Percentiles rank a stretch among this genome's conserved stretches.
These are phyloP conservation scores for Tiphia femorata DNA, from an alignment of 2,888 invertebrate genomes.

Conservation along the genomic window DNA sequence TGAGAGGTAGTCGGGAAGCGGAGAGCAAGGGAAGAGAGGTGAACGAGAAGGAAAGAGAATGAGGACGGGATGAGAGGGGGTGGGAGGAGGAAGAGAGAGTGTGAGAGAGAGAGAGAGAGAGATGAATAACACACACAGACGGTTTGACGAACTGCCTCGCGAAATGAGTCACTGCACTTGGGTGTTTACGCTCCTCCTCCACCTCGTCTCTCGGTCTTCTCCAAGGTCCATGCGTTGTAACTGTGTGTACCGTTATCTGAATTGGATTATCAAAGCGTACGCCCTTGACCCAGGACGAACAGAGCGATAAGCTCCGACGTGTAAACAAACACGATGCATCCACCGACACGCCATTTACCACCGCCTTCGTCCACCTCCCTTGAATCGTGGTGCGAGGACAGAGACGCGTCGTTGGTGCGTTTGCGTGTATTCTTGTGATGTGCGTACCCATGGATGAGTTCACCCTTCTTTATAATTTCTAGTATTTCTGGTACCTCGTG, in stretches of 20 bases:
- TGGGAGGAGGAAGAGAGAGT: not conserved
- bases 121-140: slow-evolving; percentile 14
- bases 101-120: not conserved
- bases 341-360: too few relatives aligned
- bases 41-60: slow-evolving; percentile 13
- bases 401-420: slow-evolving; percentile 3
- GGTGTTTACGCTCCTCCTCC: slow-evolving; percentile 6
- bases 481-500: too few relatives aligned
- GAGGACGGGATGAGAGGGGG: not conserved
- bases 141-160: slow-evolving; percentile 39
- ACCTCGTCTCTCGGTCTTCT: slow-evolving; percentile 2
- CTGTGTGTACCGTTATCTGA: slow-evolving; percentile 44
- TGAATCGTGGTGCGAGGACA: too few relatives aligned
- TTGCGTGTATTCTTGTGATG: slow-evolving; percentile 9
- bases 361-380: too few relatives aligned
- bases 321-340: slow-evolving; percentile 21
- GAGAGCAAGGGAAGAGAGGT: slow-evolving; percentile 15
- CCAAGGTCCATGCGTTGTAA: slow-evolving; percentile 32
- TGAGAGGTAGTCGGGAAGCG: slow-evolving; percentile 13
- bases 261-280: slow-evolving; percentile 47
- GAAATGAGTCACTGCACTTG: slow-evolving; percentile 33
- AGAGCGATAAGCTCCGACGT: slow-evolving; percentile 31
- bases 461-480: too few relatives aligned
- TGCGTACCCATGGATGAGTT: too few relatives aligned
- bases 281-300: slow-evolving; percentile 51